These are phyloP conservation scores for Centropyge bicolor DNA, from an alignment of 2,797 vertebrate species.

Conservation along the genomic window DNA sequence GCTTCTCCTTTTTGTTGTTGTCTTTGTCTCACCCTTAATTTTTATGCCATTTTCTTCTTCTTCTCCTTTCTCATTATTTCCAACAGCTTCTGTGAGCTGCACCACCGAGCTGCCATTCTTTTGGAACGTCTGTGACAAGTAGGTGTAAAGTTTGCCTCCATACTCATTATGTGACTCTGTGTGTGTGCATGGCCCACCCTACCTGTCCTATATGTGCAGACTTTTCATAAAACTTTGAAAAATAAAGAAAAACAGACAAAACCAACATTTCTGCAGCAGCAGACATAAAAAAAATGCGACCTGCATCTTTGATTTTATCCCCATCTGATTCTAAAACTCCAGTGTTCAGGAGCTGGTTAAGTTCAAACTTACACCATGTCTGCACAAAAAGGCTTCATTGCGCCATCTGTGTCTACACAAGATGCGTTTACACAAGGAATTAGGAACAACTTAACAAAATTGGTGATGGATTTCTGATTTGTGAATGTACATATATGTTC, in stretches of 20 bases:
- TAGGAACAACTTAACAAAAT: too few species aligned
- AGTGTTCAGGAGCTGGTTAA: too few species aligned
- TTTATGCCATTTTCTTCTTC: background rate
- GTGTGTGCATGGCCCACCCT: background rate
- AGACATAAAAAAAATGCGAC: background rate
- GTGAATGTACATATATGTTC: background rate
- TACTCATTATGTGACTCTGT: background rate
- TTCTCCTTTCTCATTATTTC: background rate
- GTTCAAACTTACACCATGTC: too few species aligned
- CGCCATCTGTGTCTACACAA: background rate
- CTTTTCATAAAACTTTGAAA: slow-evolving; percentile 1
- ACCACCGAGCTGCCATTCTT: background rate
- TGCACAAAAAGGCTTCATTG: background rate
- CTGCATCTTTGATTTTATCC: slow-evolving; percentile 2
- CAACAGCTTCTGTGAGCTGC: background rate
- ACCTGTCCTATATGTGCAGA: background rate
- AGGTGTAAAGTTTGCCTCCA: background rate
- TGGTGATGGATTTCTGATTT: too few species aligned
- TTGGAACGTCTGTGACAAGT: too few species aligned
- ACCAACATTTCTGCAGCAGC: background rate
- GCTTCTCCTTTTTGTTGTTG: background rate
- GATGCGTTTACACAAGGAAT: too few species aligned
- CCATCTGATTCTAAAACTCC: background rate
- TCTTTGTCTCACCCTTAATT: background rate
- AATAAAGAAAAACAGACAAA: background rate